Evolutionary conservation across 2,113 vertebrate genomes (phyloP).

Genomic region (Rhinichthys klamathensis): DNA sequence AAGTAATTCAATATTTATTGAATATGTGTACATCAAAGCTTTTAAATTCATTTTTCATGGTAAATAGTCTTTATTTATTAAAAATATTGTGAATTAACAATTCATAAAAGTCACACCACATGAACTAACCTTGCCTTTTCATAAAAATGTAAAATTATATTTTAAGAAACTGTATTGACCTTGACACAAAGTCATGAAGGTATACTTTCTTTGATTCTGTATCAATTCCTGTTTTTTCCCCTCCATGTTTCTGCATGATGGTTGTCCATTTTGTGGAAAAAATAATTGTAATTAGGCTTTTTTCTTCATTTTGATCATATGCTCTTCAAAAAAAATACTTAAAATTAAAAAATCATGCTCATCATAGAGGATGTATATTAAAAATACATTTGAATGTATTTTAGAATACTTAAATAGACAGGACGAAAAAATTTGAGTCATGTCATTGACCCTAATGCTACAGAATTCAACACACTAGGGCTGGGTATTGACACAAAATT

Average conservation of each 20-base stretch:
- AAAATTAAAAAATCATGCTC: no score
- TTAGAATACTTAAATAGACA: no score
- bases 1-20: not conserved
- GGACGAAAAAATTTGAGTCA: no score
- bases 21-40: not conserved
- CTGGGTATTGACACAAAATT: no score
- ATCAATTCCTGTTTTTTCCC: not conserved
- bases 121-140: not conserved
- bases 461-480: not conserved
- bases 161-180: not conserved
- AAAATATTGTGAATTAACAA: not conserved
- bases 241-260: not conserved
- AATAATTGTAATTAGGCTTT: no score
- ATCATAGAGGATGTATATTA: not conserved
- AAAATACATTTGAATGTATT: no score
- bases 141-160: not conserved
- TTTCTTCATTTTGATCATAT: no score
- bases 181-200: not conserved
- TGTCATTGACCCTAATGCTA: no score
- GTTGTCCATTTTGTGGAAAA: not conserved
- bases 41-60: not conserved
- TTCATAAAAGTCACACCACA: not conserved
- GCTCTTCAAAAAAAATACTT: no score
- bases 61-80: not conserved
- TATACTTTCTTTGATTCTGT: not conserved